Evolutionary conservation across 2,888 invertebrate species (phyloP).

Genomic region (Tubiluchus corallicola): DNA sequence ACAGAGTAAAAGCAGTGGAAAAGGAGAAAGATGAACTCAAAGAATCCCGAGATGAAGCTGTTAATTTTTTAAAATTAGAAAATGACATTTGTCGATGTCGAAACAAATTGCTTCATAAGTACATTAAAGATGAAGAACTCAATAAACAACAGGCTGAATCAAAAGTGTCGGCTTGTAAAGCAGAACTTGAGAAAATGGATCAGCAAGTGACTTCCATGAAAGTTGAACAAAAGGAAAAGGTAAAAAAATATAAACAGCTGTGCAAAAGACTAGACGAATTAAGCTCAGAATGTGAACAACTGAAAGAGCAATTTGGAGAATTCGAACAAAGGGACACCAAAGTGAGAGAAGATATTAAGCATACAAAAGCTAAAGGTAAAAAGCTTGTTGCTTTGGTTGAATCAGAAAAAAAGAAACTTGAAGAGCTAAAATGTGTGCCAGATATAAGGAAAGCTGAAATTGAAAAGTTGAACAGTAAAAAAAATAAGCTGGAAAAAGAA

Average conservation of each 20-base stretch:
- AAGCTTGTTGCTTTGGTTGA: slow-evolving; percentile 47
- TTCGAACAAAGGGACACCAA: slow-evolving; percentile 45
- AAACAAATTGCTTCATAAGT: slow-evolving; percentile 44
- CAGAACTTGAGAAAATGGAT: slow-evolving; percentile 39
- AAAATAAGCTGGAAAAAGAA: slow-evolving; percentile 51
- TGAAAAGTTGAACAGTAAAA: slow-evolving; percentile 41
- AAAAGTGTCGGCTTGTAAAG: too few species aligned
- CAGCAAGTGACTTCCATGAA: slow-evolving; percentile 32
- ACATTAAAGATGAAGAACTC: slow-evolving; percentile 15
- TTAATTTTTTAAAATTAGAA: slow-evolving; percentile 52
- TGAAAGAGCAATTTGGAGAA: slow-evolving; percentile 38
- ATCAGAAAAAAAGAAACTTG: slow-evolving; percentile 30
- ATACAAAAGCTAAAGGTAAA: slow-evolving; percentile 49
- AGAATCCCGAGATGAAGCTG: slow-evolving; percentile 29
- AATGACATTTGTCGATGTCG: slow-evolving; percentile 50
- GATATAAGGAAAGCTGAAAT: slow-evolving; percentile 33
- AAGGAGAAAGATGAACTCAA: slow-evolving; percentile 32
- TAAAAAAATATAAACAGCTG: slow-evolving; percentile 27
- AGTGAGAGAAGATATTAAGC: slow-evolving; percentile 28
- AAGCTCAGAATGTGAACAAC: too few species aligned
- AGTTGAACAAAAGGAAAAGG: slow-evolving; percentile 41
- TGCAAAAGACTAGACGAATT: slow-evolving; percentile 22
- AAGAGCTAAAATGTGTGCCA: not conserved
- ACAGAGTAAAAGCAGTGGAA: slow-evolving; percentile 49
- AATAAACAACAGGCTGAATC: too few species aligned